phyloP scores from a whole-genome alignment of 2,888 invertebrate genomes.

The Lasioglossum malachurum region DNA sequence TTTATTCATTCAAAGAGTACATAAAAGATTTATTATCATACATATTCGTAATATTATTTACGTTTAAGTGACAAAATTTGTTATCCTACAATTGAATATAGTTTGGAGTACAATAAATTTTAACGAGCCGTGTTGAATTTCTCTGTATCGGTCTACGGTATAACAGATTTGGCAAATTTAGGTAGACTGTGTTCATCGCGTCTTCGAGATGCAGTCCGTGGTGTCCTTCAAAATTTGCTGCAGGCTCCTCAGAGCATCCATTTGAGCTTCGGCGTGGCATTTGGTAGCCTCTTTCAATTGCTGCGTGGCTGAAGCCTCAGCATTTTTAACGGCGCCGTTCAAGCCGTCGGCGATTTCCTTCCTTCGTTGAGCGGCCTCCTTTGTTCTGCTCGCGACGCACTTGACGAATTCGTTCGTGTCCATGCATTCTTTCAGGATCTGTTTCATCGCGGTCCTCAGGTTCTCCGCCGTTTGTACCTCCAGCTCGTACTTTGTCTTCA shows the following conservation, averaged over 20 bases:
- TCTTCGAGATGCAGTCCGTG: slow-evolving; percentile 32
- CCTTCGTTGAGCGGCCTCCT: not conserved
- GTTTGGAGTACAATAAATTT: not conserved
- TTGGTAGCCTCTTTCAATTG: slow-evolving; percentile 35
- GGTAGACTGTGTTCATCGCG: not conserved
- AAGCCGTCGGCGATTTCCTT: slow-evolving; percentile 7
- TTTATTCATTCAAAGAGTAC: not conserved
- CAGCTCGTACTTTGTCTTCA: slow-evolving; percentile 21
- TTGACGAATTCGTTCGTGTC: slow-evolving; percentile 37
- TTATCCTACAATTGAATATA: not conserved
- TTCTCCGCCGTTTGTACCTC: slow-evolving; percentile 10
- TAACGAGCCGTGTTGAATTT: too few relatives aligned
- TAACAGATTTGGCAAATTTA: too few relatives aligned
- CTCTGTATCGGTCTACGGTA: too few relatives aligned
- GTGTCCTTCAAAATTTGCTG: slow-evolving; percentile 40
- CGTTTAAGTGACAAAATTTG: not conserved
- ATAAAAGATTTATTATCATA: not conserved
- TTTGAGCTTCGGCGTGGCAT: slow-evolving; percentile 41
- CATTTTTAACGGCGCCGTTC: slow-evolving; percentile 19
- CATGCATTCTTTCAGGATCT: slow-evolving; percentile 43
- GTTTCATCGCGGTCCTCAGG: slow-evolving; percentile 16
- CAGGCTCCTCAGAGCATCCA: slow-evolving; percentile 26
- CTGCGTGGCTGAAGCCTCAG: not conserved
- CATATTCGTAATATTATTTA: not conserved
- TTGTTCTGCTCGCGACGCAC: slow-evolving; percentile 37